Base-by-base conservation (phyloP, 2,888 invertebrate genomes). In the Dichetophora obliterata region DNA sequence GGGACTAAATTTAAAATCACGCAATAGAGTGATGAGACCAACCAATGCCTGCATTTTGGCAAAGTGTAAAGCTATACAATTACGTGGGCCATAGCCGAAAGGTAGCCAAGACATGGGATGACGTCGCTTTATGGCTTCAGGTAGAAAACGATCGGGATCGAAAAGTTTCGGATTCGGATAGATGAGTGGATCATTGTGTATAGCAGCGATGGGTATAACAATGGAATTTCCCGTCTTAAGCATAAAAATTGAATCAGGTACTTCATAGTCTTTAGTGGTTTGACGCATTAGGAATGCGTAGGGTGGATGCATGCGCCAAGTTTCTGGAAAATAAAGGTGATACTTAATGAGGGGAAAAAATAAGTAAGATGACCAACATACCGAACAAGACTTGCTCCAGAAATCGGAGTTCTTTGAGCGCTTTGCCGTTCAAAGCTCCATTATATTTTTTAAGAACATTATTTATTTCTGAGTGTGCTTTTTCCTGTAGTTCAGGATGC, bases 81-180 rank as follows among this genome's bases (percentile, higher is more conserved):
- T 84, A 0, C 88, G 83, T 2, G 84, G 79, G 0, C 88, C 88
- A 22, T 82, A 82, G 3, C 89, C 88, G 74, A 86, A 89, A 1
- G 88, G 86, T 37, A 89, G 52, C 77, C 84, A 89, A 0, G 87
- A 80, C 79, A 85, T 83, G 3, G 82, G 72, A 24, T 91, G 91
- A 69, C 92, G 85, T 43, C 88, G 89, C 0, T 89, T 86, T 78
- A 91, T 91, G 65, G 90, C 91, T 80, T 91, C 91, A 16, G 90
- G 86, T 3, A 88, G 86, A 83, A 93, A 93, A 80, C 93, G 89
- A 37, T 92, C 91, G 0, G 93, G 93, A 79, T 92, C 90, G 76
- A 93, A 93, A 59, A 89, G 90, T 8, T 91, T 88, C 0, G 94
- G 93, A n/a, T 93, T 89, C 0, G 85, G 84, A 80, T 89, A 91